phyloP scores from a whole-genome alignment of 1,140 invertebrate species.

The Radopholus similis region DNA sequence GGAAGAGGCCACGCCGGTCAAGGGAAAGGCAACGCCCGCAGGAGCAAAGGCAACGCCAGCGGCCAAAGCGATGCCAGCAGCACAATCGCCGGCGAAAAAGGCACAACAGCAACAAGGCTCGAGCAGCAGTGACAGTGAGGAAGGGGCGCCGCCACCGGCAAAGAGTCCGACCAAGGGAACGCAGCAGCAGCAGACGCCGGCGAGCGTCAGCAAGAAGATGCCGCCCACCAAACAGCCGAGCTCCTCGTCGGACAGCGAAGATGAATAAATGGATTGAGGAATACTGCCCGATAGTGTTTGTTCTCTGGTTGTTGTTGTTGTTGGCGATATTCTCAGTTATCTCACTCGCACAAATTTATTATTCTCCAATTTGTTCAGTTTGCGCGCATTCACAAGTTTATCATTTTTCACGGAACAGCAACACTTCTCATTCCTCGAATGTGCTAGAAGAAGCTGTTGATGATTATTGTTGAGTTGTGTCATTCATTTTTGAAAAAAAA shows the following conservation, averaged over 20 bases:
- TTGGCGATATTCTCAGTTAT: neutral
- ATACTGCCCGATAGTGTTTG: neutral
- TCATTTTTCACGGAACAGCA: too few relatives aligned
- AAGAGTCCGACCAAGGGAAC: neutral
- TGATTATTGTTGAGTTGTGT: too few relatives aligned
- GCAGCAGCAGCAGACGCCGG: neutral
- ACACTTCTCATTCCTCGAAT: too few relatives aligned
- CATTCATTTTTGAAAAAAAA: neutral
- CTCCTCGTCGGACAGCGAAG: neutral
- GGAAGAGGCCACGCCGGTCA: too few relatives aligned
- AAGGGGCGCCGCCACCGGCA: neutral
- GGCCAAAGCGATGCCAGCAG: neutral
- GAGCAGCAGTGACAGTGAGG: conserved; percentile 3
- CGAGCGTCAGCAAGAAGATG: neutral
- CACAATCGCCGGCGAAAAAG: neutral
- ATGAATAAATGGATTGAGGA: neutral
- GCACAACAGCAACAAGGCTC: neutral
- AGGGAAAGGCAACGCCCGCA: neutral
- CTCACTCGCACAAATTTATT: neutral
- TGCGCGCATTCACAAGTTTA: too few relatives aligned
- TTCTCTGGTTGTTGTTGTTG: neutral
- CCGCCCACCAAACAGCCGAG: neutral
- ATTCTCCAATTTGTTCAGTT: too few relatives aligned
- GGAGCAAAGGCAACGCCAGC: neutral
- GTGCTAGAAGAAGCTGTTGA: too few relatives aligned